Evolutionary conservation across 2,113 vertebrate species (phyloP).

Genomic region (Bubo blakistoni): DNA sequence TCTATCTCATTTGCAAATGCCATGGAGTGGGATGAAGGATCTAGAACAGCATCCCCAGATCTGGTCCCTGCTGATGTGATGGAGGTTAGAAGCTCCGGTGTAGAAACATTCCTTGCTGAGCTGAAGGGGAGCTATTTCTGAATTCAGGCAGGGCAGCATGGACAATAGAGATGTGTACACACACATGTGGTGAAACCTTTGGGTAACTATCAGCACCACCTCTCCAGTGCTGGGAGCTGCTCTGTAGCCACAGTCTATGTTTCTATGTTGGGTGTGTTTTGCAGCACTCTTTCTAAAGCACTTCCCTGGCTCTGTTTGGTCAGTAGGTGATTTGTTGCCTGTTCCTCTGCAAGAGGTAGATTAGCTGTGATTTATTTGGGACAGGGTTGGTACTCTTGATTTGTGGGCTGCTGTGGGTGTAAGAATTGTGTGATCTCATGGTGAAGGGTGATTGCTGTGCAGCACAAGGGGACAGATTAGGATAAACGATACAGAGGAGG

Average conservation of each 20-base stretch:
- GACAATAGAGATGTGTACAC: neutral
- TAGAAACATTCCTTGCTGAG: neutral
- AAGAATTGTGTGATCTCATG: neutral
- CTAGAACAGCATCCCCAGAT: neutral
- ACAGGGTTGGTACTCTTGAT: neutral
- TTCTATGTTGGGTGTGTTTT: neutral
- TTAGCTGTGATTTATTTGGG: neutral
- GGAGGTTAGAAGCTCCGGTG: neutral
- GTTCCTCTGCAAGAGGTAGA: neutral
- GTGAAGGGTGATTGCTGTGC: neutral
- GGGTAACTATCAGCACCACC: neutral
- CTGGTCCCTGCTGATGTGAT: neutral
- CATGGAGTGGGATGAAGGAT: neutral
- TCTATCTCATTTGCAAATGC: neutral
- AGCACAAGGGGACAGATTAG: neutral
- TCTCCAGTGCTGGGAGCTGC: neutral
- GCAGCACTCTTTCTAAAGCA: neutral
- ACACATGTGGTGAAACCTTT: rapidly evolving
- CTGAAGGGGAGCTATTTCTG: neutral
- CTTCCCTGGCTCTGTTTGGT: neutral
- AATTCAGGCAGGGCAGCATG: neutral
- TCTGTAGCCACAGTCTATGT: neutral
- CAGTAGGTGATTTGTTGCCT: neutral
- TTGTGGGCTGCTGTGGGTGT: neutral
- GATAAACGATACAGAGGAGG: neutral